Evolutionary conservation across 1,140 invertebrate genomes (phyloP).

Genomic region (Drosophila dunni): DNA sequence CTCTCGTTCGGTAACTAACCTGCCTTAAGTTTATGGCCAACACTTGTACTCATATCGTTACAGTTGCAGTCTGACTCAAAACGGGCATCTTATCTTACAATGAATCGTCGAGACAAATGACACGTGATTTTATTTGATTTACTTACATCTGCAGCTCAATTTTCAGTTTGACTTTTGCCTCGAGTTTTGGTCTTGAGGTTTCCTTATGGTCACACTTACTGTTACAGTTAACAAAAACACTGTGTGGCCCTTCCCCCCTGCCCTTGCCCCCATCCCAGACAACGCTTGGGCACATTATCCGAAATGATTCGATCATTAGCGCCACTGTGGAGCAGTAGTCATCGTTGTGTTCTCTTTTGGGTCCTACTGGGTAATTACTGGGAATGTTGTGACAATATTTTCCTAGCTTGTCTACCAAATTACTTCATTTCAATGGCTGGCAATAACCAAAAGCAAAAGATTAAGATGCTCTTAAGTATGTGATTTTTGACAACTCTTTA

Average conservation of each 20-base stretch:
- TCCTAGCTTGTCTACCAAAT: slow-evolving; percentile 71
- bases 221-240: slow-evolving; percentile 36
- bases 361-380: slow-evolving; percentile 78
- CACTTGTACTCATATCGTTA: slow-evolving; percentile 33
- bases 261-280: slow-evolving; percentile 38
- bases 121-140: slow-evolving; percentile 84
- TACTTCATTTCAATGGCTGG: slow-evolving; percentile 74
- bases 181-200: slow-evolving; percentile 38
- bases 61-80: slow-evolving; percentile 25
- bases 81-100: slow-evolving; percentile 72
- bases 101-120: slow-evolving; percentile 80
- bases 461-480: slow-evolving; percentile 49
- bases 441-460: slow-evolving; percentile 57
- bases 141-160: slow-evolving; percentile 83
- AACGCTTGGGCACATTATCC: slow-evolving; percentile 69
- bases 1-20: slow-evolving; percentile 51
- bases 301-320: slow-evolving; percentile 83
- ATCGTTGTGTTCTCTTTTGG: slow-evolving; percentile 58
- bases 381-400: slow-evolving; percentile 81
- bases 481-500: slow-evolving; percentile 37
- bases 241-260: slow-evolving; percentile 20
- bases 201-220: slow-evolving; percentile 65
- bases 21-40: slow-evolving; percentile 41
- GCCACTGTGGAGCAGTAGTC: slow-evolving; percentile 47
- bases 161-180: slow-evolving; percentile 80